These are phyloP conservation scores for Lysiphlebus fabarum DNA, from an alignment of 1,140 invertebrate species.

Conservation along the genomic window DNA sequence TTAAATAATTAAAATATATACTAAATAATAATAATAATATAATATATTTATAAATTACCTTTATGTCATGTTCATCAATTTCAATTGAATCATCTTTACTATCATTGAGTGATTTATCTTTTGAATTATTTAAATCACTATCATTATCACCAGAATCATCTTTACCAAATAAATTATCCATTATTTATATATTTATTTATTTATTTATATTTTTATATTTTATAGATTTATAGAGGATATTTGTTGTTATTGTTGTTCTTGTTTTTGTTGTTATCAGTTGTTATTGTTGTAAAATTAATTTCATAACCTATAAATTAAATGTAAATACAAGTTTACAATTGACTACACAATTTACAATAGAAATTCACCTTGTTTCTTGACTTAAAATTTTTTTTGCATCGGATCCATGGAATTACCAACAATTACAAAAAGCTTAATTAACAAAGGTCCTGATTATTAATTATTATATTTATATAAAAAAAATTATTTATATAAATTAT, in stretches of 20 bases:
- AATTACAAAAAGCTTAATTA: too few relatives aligned
- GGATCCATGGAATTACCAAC: too few relatives aligned
- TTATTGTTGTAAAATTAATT: too few relatives aligned
- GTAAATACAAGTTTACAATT: too few relatives aligned
- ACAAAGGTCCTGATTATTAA: too few relatives aligned
- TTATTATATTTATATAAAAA: too few relatives aligned
- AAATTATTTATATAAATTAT: too few relatives aligned
- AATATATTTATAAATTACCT: constrained; percentile 20
- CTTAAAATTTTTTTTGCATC: too few relatives aligned
- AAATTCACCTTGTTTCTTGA: too few relatives aligned
- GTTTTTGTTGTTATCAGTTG: background rate
- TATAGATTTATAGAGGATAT: background rate
- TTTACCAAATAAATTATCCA: constrained; percentile 44
- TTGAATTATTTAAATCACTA: constrained; percentile 28
- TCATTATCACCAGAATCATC: constrained; percentile 44
- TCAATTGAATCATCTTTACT: constrained; percentile 22
- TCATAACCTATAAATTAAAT: too few relatives aligned
- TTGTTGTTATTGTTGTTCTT: too few relatives aligned
- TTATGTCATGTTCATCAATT: constrained; percentile 24
- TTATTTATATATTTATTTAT: constrained; percentile 17
- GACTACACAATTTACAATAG: too few relatives aligned
- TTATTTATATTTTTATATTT: background rate
- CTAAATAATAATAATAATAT: background rate
- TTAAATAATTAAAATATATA: background rate
- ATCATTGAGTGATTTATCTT: constrained; percentile 26